Evolutionary conservation across 2,888 invertebrate species (phyloP), one percentile per base, ranked within the genome.

Genomic region (Sinhomidia bicolor): DNA sequence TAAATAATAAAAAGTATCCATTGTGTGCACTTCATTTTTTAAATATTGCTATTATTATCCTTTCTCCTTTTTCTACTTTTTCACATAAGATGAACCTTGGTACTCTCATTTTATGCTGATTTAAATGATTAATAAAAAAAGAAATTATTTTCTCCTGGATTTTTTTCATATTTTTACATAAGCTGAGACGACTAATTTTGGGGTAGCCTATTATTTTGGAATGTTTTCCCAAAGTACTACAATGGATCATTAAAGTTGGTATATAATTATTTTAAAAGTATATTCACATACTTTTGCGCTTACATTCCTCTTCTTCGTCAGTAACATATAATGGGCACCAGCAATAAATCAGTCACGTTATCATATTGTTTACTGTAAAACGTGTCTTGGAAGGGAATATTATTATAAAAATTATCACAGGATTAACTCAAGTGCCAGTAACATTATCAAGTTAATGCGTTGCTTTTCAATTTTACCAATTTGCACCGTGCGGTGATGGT

Each of bases 41-140:
- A 47, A 12, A 14, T 47, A 47, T 14, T 32, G 2, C 6, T 26
- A 41, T 68, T 32, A 14, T 14, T 26, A 41, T 68, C 20, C 20
- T 36, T 68, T 41, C 68, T 32, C 32, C 32, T 32, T 68, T 68
- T 41, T 41, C 1, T 20, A 68, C 5, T 41, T 68, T 68, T 68
- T 68, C 29, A 14, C 68, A 68, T 17, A 41, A 68, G 41, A 65
- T 65, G 1, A 65, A 65, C 68, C 47, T 47, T 47, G 47, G 47
- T 12, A 47, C 47, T 47, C 14, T 47, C 47, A 47, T 9, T 9
- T 47, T 47, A 47, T 47, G 41, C n/a, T n/a, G n/a, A n/a, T n/a
- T n/a, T n/a, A 47, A 47, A 2, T 47, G 47, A 12, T 12, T 47
- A 12, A 14, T 47, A 12, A 12, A 47, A n/a, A n/a, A n/a, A n/a